Base-by-base conservation (phyloP, 2,888 invertebrate genomes). In the Catotricha subobsoleta region DNA sequence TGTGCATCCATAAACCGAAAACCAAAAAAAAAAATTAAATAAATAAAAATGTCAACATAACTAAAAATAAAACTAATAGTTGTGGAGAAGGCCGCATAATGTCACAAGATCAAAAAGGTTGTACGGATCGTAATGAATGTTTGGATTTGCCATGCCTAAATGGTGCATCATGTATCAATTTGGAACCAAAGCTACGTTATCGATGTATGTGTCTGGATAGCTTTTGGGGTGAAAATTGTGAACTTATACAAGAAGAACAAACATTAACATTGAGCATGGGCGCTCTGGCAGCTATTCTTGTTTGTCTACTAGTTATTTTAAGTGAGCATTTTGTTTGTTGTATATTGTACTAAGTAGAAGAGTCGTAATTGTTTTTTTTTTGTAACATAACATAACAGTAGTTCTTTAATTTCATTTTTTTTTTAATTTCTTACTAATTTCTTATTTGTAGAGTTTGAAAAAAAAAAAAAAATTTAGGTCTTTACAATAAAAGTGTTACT, bases 231-330 rank as follows among this genome's bases (percentile, higher is more conserved):
- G 84, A 86, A 62, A 86, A 87, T 68, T 92, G 94, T 66, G 90
- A 88, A 60, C 76, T 88, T 51, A 80, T 87, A 48, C 86, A 88
- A 59, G 91, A 94, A 61, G 91, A 90, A 53, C 88, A 88, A 67
- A 88, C 88, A 48, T 73, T 95, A 55, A 90, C 91, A 59, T 76
- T 97, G 59, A 90, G 92, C 68, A 88, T 88, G 79, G 91, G 92
- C 51, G 95, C 95, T 47, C 72, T 98, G 52, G 90, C 94, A 48
- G 92, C 94, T 58, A 95, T 98, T 62, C 75, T 97, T 63, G 87
- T 95, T 67, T 95, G 94, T 68, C 78, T 95, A 57, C 77, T 94
- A 65, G 86, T 92, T 64, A 88, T 97, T 58, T 77, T 95, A 66
- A 82, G 95, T 95, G 40, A 40, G 40, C 40, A 40, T n/a, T n/a